Percentiles rank a stretch among this genome's conserved stretches.
Evolutionary conservation across 1,140 invertebrate genomes (phyloP).

Genomic region (Drosophila busckii): DNA sequence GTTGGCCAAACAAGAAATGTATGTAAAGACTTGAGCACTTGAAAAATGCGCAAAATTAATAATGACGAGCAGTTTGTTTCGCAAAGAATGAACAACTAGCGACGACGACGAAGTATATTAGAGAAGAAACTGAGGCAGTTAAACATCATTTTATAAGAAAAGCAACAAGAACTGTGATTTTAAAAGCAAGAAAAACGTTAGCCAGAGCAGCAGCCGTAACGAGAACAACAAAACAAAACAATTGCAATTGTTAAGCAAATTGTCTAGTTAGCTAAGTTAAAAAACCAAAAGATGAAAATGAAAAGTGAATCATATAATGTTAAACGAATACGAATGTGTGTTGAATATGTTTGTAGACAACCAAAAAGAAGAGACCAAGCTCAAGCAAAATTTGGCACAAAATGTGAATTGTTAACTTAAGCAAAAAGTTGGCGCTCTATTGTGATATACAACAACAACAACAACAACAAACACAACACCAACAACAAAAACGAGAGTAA

Average conservation of each 20-base stretch:
- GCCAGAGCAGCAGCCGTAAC: conserved; percentile 39
- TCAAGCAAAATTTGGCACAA: conserved; percentile 60
- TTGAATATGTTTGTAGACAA: conserved; percentile 62
- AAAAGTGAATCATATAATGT: too few species aligned
- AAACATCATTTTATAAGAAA: conserved; percentile 75
- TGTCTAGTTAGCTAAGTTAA: conserved; percentile 73
- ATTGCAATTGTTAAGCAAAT: conserved; percentile 70
- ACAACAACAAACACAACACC: conserved; percentile 59
- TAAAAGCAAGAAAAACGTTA: conserved; percentile 40
- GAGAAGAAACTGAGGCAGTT: conserved; percentile 4
- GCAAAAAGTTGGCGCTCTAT: conserved; percentile 60
- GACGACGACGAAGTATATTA: conserved; percentile 5
- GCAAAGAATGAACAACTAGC: conserved; percentile 21
- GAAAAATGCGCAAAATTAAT: conserved; percentile 21
- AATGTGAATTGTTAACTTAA: conserved; percentile 68
- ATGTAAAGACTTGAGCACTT: conserved; percentile 69
- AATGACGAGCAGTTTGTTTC: conserved; percentile 45
- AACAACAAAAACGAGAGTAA: conserved; percentile 35
- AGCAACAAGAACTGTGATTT: conserved; percentile 78
- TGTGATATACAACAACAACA: conserved; percentile 61
- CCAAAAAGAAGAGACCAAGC: conserved; percentile 53
- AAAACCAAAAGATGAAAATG: conserved; percentile 27
- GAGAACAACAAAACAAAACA: conserved; percentile 29
- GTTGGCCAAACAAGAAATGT: conserved; percentile 30
- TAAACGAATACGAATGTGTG: conserved; percentile 18